These are phyloP conservation scores for Habropoda laboriosa DNA, from an alignment of 1,140 invertebrate genomes.

Conservation along the genomic window DNA sequence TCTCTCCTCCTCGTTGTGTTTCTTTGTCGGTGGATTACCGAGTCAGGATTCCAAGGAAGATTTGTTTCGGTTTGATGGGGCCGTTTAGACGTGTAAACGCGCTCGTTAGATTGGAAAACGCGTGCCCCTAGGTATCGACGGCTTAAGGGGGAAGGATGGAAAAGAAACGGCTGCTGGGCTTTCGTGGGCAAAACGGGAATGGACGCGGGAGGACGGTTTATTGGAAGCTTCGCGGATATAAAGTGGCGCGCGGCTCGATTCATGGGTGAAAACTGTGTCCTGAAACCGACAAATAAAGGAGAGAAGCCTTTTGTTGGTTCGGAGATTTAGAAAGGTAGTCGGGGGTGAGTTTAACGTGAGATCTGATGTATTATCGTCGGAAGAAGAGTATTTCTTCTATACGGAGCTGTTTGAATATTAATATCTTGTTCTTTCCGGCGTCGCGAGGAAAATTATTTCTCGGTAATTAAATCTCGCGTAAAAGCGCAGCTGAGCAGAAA, in stretches of 20 bases:
- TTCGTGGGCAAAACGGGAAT: conserved; percentile 57
- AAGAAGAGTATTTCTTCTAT: too few relatives aligned
- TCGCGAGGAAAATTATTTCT: too few relatives aligned
- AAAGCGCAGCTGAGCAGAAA: too few relatives aligned
- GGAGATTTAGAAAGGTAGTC: too few relatives aligned
- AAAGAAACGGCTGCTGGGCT: neutral
- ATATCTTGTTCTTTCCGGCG: too few relatives aligned
- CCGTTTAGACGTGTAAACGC: conserved; percentile 77
- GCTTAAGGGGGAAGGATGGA: too few relatives aligned
- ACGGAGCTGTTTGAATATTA: too few relatives aligned
- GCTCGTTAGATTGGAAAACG: conserved; percentile 76
- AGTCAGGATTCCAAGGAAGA: conserved; percentile 71
- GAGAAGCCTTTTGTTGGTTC: neutral
- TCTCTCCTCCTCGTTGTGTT: conserved; percentile 33
- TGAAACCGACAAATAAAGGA: conserved; percentile 20
- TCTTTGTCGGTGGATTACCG: conserved; percentile 54
- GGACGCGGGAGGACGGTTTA: conserved; percentile 53
- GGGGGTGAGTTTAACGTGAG: too few relatives aligned
- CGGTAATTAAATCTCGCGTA: too few relatives aligned
- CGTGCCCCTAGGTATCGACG: conserved; percentile 55
- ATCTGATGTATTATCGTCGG: too few relatives aligned
- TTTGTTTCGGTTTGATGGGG: conserved; percentile 78
- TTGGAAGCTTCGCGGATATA: conserved; percentile 55
- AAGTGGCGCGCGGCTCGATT: conserved; percentile 13
- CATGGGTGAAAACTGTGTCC: conserved; percentile 8